Evolutionary conservation across 2,797 vertebrate genomes (phyloP).

Genomic region (Dryobates pubescens): DNA sequence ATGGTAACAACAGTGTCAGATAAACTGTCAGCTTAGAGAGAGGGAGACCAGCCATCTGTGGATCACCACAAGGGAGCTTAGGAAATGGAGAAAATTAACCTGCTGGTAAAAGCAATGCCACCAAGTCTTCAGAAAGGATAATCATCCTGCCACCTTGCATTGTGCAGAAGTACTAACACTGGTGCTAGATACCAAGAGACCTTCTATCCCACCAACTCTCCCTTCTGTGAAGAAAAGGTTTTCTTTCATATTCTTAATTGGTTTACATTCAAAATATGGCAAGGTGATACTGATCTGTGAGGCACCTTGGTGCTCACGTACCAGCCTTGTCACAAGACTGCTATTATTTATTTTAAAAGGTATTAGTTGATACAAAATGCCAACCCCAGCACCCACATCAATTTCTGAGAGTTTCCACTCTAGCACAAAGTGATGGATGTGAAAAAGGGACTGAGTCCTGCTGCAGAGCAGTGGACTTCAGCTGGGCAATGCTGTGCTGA

Average conservation of each 20-base stretch:
- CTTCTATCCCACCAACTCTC: not conserved
- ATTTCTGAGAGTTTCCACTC: not conserved
- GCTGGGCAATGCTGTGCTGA: not conserved
- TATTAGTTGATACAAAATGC: not conserved
- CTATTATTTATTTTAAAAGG: not conserved
- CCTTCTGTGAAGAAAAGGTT: not conserved
- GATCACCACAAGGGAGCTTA: not conserved
- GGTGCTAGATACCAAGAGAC: not conserved
- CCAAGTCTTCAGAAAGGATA: not conserved
- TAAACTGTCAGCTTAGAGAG: not conserved
- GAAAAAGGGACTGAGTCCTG: not conserved
- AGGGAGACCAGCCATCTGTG: not conserved
- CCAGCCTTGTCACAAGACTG: not conserved
- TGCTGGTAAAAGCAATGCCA: not conserved
- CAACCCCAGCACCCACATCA: accelerated
- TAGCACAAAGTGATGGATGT: accelerated
- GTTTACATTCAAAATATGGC: not conserved
- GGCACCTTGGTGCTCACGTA: not conserved
- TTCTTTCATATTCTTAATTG: not conserved
- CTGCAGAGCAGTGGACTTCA: not conserved
- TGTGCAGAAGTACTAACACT: not conserved
- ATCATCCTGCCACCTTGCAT: not conserved
- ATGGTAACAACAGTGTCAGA: not conserved
- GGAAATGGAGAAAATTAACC: constrained; percentile 21
- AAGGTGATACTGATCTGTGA: not conserved